Percentiles rank a stretch among this genome's conserved stretches.
Evolutionary conservation across 2,797 vertebrate species (phyloP).

Genomic region (Mico argentatus): DNA sequence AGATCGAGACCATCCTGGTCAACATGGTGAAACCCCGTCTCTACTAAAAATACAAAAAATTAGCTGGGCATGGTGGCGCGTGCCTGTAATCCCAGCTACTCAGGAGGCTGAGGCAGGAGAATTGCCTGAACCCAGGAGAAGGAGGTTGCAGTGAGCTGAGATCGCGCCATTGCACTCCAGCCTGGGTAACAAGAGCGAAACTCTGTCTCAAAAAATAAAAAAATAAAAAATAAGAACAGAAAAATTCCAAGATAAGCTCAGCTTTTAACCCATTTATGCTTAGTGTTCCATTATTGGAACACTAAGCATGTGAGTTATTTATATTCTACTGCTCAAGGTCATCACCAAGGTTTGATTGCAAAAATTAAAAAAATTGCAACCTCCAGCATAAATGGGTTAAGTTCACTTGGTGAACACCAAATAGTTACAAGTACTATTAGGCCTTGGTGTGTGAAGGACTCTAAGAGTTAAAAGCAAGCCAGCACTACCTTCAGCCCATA

Average conservation of each 20-base stretch:
- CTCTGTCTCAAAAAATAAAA: too few species aligned
- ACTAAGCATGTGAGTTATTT: neutral
- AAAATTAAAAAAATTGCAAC: neutral
- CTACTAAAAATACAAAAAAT: too few species aligned
- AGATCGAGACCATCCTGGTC: too few species aligned
- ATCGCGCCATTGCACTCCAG: too few species aligned
- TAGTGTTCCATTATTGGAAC: neutral
- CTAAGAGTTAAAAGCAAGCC: slow-evolving; percentile 70
- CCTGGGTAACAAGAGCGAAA: too few species aligned
- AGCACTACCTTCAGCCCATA: slow-evolving; percentile 65
- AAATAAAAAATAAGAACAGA: neutral
- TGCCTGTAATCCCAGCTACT: too few species aligned
- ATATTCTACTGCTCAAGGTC: neutral
- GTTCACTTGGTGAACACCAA: slow-evolving; percentile 63
- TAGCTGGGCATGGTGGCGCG: too few species aligned
- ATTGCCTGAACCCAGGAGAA: too few species aligned
- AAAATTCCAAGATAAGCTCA: slow-evolving; percentile 39
- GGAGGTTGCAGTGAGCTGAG: too few species aligned
- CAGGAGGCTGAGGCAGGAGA: too few species aligned
- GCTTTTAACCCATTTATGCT: slow-evolving; percentile 41
- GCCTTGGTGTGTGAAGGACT: slow-evolving; percentile 62
- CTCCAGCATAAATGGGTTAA: neutral
- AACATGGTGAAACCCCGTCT: too few species aligned
- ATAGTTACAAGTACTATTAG: slow-evolving; percentile 68
- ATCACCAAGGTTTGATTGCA: neutral